Evolutionary conservation across 2,888 invertebrate species (phyloP).

Genomic region (Watsonalla binaria): DNA sequence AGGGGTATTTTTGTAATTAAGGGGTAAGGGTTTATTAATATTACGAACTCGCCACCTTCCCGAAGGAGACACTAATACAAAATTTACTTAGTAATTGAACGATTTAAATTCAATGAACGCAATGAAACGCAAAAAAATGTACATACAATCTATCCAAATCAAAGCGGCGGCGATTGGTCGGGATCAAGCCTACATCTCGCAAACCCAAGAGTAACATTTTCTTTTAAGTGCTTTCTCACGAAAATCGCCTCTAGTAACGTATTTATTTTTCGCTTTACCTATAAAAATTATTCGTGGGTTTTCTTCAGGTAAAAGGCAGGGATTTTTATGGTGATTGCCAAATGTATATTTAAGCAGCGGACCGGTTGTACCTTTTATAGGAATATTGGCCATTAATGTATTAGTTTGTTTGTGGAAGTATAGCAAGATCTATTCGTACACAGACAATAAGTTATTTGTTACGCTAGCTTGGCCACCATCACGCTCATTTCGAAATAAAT

Average conservation of each 20-base stretch:
- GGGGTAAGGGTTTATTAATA: too few relatives aligned
- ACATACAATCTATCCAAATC: conserved; percentile 15
- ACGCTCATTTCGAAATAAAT: too few relatives aligned
- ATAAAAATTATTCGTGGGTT: background rate
- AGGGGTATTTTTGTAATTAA: too few relatives aligned
- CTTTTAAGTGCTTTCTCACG: conserved; percentile 11
- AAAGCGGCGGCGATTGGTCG: conserved; percentile 13
- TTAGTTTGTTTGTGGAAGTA: background rate
- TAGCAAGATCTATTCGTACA: too few relatives aligned
- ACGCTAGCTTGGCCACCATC: too few relatives aligned
- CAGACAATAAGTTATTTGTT: too few relatives aligned
- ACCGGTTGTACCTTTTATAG: background rate
- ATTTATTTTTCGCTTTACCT: conserved; percentile 6
- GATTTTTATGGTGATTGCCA: conserved; percentile 3
- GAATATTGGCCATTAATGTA: background rate
- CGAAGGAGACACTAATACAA: too few relatives aligned
- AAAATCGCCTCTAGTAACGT: conserved; percentile 5
- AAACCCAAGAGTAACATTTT: conserved; percentile 10
- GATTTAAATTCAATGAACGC: conserved; percentile 11
- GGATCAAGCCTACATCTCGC: conserved; percentile 8
- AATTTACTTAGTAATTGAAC: conserved; percentile 12
- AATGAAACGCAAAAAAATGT: conserved; percentile 14
- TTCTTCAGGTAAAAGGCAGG: conserved; percentile 5
- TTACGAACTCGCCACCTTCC: too few relatives aligned
- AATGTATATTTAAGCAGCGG: background rate